Percentiles rank a stretch among this genome's conserved stretches.
These are phyloP conservation scores for Alauda arvensis DNA, from an alignment of 2,797 vertebrate genomes.

Conservation along the genomic window DNA sequence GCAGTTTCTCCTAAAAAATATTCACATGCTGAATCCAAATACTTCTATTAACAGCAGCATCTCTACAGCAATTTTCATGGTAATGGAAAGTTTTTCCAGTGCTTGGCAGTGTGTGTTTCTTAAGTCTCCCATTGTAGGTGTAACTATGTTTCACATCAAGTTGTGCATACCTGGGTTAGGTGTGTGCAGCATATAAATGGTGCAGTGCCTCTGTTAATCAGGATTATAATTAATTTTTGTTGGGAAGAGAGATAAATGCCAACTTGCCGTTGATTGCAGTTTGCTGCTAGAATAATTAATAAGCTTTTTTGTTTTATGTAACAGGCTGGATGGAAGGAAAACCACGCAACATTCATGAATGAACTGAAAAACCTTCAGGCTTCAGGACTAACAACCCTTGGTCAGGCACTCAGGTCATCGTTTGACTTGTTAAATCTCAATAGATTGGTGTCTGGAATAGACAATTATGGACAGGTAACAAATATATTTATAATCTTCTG, in stretches of 20 bases:
- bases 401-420: slow-evolving; percentile 91
- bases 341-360: slow-evolving; percentile 96
- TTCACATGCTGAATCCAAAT: not conserved
- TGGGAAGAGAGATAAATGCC: not conserved
- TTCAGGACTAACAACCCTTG: slow-evolving; percentile 90
- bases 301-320: not conserved
- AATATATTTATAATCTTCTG: not conserved
- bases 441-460: slow-evolving; percentile 96
- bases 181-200: not conserved
- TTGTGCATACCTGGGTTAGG: not conserved
- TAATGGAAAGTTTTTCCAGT: not conserved
- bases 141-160: not conserved
- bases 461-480: slow-evolving; percentile 98
- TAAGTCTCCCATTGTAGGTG: not conserved
- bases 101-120: not conserved
- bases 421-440: slow-evolving; percentile 99
- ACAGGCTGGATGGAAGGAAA: slow-evolving; percentile 98
- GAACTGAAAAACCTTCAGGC: slow-evolving; percentile 98
- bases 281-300: slow-evolving; percentile 1
- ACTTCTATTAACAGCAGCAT: not conserved
- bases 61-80: not conserved
- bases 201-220: not conserved
- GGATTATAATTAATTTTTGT: not conserved
- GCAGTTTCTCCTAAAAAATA: not conserved
- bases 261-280: not conserved